Evolutionary conservation across 2,888 invertebrate species (phyloP), one percentile per base, ranked within the genome.

Genomic region (Lymantria dispar): DNA sequence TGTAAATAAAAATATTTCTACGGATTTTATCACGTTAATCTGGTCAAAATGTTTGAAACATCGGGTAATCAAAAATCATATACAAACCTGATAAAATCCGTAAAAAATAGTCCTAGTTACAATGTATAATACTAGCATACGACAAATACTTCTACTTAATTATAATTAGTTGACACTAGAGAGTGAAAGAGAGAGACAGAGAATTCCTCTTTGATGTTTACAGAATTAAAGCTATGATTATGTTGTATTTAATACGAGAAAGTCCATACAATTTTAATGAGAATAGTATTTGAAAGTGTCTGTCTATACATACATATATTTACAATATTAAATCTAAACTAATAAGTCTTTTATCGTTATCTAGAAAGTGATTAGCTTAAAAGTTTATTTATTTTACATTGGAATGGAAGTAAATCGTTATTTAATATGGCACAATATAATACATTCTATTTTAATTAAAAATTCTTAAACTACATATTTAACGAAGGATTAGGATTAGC

Each of bases 331-430:
- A 44, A 46, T 43, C 49, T 54, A 60, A 47, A 50, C 60, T 68
- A 67, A 52, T 62, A 62, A 67, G 66, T 68, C 66, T 67, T 67
- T 59, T 52, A 68, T 68, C 51, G 53, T 56, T 49, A 60, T 47
- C 48, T 64, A 58, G 22, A 44, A 52, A 50, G 29, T 49, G 14
- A 45, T 48, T 55, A 47, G 45, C 37, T 31, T 49, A 39, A 52
- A 54, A 50, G 11, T 40, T 33, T 47, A 13, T 53, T 52, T 60
- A 42, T 47, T 49, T 47, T 51, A 60, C 53, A 44, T 47, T 39
- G 48, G 37, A 54, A 50, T 50, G 45, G 54, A 57, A 56, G 52
- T 51, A 40, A 43, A 41, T 38, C 12, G 39, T 56, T 57, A 49
- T 46, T 44, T 45, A 54, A 43, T 63, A 66, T 62, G 68, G 64